Evolutionary conservation across 2,888 invertebrate species (phyloP).

Genomic region (Ormyrus nitidulus): DNA sequence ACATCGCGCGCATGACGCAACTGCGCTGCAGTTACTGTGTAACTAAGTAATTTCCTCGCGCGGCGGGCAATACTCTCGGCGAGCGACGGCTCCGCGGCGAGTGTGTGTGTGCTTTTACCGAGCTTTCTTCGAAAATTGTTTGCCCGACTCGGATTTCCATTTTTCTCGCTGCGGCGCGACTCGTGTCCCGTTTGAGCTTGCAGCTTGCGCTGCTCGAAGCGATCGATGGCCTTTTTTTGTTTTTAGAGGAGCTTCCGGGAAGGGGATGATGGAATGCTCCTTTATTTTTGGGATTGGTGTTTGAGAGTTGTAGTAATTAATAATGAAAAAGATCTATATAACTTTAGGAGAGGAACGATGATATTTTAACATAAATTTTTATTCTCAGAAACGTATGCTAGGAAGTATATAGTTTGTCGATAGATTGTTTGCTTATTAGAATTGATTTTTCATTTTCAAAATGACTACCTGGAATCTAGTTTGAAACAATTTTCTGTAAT

Average conservation of each 20-base stretch:
- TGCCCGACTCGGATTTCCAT: slow-evolving; percentile 4
- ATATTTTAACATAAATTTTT: too few relatives aligned
- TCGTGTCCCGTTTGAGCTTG: neutral
- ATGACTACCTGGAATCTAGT: neutral
- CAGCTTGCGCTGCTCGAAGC: neutral
- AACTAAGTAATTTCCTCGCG: slow-evolving; percentile 41
- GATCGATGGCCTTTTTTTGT: too few relatives aligned
- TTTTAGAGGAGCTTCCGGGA: neutral
- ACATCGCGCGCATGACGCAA: slow-evolving; percentile 7
- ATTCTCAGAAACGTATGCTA: too few relatives aligned
- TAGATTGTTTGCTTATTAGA: too few relatives aligned
- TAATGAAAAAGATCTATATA: too few relatives aligned
- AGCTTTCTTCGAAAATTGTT: slow-evolving; percentile 31
- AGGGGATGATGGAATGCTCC: neutral
- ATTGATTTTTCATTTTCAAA: slow-evolving; percentile 4
- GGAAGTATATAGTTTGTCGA: too few relatives aligned
- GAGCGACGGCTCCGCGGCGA: neutral
- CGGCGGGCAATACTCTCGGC: slow-evolving; percentile 5
- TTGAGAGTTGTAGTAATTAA: too few relatives aligned
- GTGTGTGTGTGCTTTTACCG: neutral
- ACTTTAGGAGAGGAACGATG: too few relatives aligned
- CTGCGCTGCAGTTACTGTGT: slow-evolving; percentile 26
- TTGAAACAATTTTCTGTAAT: slow-evolving; percentile 14
- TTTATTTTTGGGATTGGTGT: neutral
- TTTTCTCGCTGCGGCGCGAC: neutral